phyloP scores from a whole-genome alignment of 1,140 invertebrate genomes.

The Drosophila aff. region DNA sequence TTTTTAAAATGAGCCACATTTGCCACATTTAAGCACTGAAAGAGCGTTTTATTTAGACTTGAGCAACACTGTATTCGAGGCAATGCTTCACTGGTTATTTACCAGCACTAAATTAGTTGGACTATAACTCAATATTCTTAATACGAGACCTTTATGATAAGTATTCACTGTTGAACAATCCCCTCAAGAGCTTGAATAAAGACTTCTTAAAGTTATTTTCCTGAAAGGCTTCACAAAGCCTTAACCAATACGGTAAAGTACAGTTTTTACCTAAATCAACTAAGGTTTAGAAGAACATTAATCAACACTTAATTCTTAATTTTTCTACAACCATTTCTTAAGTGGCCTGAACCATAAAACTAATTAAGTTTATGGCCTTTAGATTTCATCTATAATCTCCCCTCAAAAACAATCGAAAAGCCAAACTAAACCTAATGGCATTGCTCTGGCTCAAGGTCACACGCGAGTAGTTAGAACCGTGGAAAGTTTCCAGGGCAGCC shows the following conservation, averaged over 20 bases:
- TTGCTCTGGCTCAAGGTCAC: slow-evolving; percentile 1
- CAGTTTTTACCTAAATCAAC: not conserved
- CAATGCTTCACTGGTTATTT: not conserved
- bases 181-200: not conserved
- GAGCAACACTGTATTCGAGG: not conserved
- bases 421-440: slow-evolving; percentile 1
- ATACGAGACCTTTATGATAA: no score
- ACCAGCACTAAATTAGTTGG: not conserved
- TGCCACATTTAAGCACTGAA: not conserved
- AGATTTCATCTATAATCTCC: no score
- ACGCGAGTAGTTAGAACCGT: not conserved
- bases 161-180: not conserved
- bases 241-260: not conserved
- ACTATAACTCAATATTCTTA: not conserved
- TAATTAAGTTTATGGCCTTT: slow-evolving; percentile 9
- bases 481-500: not conserved
- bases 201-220: not conserved
- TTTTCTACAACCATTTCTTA: no score
- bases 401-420: not conserved
- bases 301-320: not conserved
- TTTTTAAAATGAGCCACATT: no score
- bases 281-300: not conserved
- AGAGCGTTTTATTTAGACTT: not conserved
- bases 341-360: not conserved
- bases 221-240: no score